Evolutionary conservation across 2,888 invertebrate genomes (phyloP), one percentile per base, ranked within the genome.

Genomic region (Lepidonotus clava): DNA sequence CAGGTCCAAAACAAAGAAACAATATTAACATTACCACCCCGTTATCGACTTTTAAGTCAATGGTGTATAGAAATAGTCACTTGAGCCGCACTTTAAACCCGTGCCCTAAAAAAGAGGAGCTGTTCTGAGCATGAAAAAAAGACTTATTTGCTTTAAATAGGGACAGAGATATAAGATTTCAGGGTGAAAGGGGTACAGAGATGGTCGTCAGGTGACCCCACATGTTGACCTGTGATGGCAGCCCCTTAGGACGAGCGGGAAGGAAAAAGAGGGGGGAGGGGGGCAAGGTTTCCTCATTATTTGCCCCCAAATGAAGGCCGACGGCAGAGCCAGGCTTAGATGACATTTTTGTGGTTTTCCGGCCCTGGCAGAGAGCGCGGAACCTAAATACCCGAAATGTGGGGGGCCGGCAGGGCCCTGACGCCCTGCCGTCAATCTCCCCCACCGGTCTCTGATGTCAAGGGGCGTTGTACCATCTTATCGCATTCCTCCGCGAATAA

Each of bases 281-380:
- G n/a, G n/a, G n/a, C n/a, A n/a, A n/a, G 61, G 61, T 61, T 61
- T 61, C 28, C 61, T 61, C 61, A 61, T 61, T 61, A 61, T 32
- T n/a, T n/a, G 24, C 24, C 61, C 28, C 61, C 61, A 24, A 61
- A 32, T 61, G 61, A 28, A 24, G 61, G 61, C 61, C 61, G 21
- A 32, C n/a, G 61, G 28, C 28, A 61, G 28, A 32, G 61, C 61
- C 61, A 32, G 28, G n/a, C 61, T 61, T 61, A 61, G 61, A 61
- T 61, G 61, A 61, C 61, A 61, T 61, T 61, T 61, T 61, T 61
- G 61, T 61, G 61, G 61, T 61, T 61, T 61, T 61, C 61, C 61
- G 61, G 61, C n/a, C n/a, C n/a, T n/a, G n/a, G n/a, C n/a, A n/a
- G n/a, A n/a, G n/a, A 28, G 61, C 28, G 28, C 61, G 2, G 61